phyloP scores from a whole-genome alignment of 2,797 vertebrate species.

The Enteromius anoplus region DNA sequence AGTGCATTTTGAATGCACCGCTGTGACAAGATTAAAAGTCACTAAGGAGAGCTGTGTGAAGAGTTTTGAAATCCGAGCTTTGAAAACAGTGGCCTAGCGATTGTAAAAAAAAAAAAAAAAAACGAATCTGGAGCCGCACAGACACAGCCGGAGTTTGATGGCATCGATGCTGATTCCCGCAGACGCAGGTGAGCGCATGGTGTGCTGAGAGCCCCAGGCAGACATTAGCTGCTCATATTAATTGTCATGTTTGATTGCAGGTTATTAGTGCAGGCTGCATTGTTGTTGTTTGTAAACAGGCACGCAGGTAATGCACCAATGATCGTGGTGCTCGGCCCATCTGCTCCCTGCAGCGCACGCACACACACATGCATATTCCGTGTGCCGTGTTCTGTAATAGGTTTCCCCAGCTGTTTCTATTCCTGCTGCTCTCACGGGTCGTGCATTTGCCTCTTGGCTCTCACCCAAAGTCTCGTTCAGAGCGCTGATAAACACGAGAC shows the following conservation, averaged over 20 bases:
- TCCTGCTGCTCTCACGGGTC: slow-evolving; percentile 55
- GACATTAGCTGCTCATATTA: slow-evolving; percentile 69
- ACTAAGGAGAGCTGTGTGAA: not conserved
- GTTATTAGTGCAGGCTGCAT: slow-evolving; percentile 75
- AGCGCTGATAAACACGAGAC: slow-evolving; percentile 39
- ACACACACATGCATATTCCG: slow-evolving; percentile 28
- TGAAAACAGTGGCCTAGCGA: not conserved
- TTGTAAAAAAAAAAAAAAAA: not conserved
- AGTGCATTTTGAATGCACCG: not conserved
- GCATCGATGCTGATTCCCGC: not conserved
- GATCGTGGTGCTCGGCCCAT: slow-evolving; percentile 75
- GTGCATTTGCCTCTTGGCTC: slow-evolving; percentile 76
- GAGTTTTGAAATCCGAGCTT: not conserved
- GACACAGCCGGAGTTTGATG: slow-evolving; percentile 69
- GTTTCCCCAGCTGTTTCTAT: slow-evolving; percentile 73
- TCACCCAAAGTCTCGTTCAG: slow-evolving; percentile 63
- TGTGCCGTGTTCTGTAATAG: slow-evolving; percentile 64
- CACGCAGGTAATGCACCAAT: slow-evolving; percentile 79
- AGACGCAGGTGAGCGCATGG: slow-evolving; percentile 36
- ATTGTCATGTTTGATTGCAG: slow-evolving; percentile 80
- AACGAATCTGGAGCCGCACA: not conserved
- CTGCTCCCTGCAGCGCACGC: slow-evolving; percentile 67
- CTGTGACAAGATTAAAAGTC: not conserved
- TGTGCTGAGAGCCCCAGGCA: slow-evolving; percentile 63
- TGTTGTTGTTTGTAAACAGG: slow-evolving; percentile 79